Evolutionary conservation across 1,140 invertebrate species (phyloP), one percentile per base, ranked within the genome.

Genomic region (Drosophila kepulauana): DNA sequence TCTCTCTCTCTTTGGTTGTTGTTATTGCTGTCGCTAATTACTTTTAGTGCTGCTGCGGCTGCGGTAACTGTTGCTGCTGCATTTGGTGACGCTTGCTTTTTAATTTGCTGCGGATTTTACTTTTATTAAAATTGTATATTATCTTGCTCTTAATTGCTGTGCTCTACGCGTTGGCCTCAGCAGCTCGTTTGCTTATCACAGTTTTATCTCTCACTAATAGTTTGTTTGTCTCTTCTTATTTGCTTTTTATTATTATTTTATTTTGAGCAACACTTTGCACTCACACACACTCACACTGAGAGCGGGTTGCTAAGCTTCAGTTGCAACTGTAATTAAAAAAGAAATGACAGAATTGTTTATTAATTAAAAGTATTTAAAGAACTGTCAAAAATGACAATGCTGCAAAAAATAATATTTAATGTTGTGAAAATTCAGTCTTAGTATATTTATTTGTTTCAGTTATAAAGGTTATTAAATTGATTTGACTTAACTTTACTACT

Each of bases 111-210:
- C 61, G 52, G 75, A 75, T 81, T 89, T 85, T 85, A 81, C 67
- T 81, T 90, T 81, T 89, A 90, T 89, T 90, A 87, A 89, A 84
- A 89, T 85, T 89, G 81, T 89, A 82, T 88, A 79, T 82, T 88
- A 74, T 87, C 75, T 82, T 48, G 52, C 69, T 59, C 63, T 54
- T 69, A 66, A 66, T 77, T 77, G 30, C 48, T 52, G 16, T 49
- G 20, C 3, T 65, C 49, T 46, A 35, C 46, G 38, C 51, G 45
- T 41, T 78, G 41, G 41, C 7, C 68, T 63, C 54, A 20, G 45
- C 54, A 20, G 45, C 41, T 69, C 28, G 57, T 71, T 88, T 79
- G 78, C 74, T 89, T 89, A 89, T 89, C 85, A 89, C 85, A 89
- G 86, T 75, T 84, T 75, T 84, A 79, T 62, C 51, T 71, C 56